A percentile compares a stretch with the other conserved stretches of the same genome.
Conservation (phyloP, 1,140 invertebrate species). For the Diplogasteroides magnus region DNA sequence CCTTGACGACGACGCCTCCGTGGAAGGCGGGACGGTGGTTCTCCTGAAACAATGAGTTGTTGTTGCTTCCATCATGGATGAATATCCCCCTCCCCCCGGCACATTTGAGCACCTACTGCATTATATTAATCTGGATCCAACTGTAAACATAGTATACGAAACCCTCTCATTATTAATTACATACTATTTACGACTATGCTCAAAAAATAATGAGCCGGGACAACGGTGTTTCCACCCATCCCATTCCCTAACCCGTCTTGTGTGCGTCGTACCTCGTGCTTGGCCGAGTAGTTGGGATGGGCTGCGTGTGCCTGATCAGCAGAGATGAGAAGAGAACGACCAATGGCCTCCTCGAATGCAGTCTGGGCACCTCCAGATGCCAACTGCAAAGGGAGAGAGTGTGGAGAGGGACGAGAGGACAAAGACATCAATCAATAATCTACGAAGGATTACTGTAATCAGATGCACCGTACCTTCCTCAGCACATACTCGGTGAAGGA, state of each 20-base stretch:
- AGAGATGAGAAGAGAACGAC: slow-evolving; percentile 34
- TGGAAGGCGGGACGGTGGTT: slow-evolving; percentile 53
- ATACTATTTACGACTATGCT: too few relatives aligned
- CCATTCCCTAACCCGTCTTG: not conserved
- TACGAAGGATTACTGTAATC: slow-evolving; percentile 41
- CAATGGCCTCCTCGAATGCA: slow-evolving; percentile 53
- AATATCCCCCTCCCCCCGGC: too few relatives aligned
- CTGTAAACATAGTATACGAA: too few relatives aligned
- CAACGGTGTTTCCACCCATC: too few relatives aligned
- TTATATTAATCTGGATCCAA: too few relatives aligned
- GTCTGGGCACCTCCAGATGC: slow-evolving; percentile 14
- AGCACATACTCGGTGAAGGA: slow-evolving; percentile 57
- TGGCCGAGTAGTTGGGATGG: slow-evolving; percentile 29
- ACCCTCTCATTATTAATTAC: too few relatives aligned
- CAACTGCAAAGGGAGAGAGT: slow-evolving; percentile 10
- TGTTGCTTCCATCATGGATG: too few relatives aligned
- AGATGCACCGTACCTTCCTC: slow-evolving; percentile 31
- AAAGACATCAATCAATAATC: slow-evolving; percentile 9
- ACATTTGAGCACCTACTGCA: too few relatives aligned
- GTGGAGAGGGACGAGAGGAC: not conserved
- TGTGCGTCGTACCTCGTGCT: slow-evolving; percentile 54
- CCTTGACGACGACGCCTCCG: slow-evolving; percentile 58
- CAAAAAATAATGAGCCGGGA: too few relatives aligned
- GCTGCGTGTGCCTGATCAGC: slow-evolving; percentile 28
- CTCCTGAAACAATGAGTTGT: slow-evolving; percentile 10